Percentiles rank a stretch among this genome's conserved stretches.
Evolutionary conservation across 2,888 invertebrate species (phyloP).

Genomic region (Drosophila siamana): DNA sequence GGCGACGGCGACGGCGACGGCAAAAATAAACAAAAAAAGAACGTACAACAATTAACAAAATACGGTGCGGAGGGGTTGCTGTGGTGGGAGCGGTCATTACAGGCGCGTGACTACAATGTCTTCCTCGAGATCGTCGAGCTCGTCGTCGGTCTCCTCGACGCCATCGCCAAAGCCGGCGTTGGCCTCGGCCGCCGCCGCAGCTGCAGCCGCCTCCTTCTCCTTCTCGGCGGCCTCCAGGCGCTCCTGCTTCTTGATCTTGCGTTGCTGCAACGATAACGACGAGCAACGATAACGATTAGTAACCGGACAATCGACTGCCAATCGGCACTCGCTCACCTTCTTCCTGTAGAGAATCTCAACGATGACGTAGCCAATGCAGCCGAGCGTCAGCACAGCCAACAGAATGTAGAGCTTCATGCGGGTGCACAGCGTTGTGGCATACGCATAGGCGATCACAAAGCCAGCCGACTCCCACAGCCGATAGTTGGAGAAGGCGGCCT

Average conservation of each 20-base stretch:
- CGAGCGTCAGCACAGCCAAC: slow-evolving; percentile 90
- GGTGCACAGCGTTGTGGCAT: slow-evolving; percentile 94
- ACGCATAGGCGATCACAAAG: slow-evolving; percentile 95
- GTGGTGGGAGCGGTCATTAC: slow-evolving; percentile 84
- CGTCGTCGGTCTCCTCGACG: slow-evolving; percentile 93
- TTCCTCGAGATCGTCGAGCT: slow-evolving; percentile 94
- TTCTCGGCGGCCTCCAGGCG: slow-evolving; percentile 87
- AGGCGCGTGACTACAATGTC: slow-evolving; percentile 95
- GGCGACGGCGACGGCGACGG: slow-evolving; percentile 47
- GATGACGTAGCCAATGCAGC: slow-evolving; percentile 91
- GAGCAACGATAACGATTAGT: neutral
- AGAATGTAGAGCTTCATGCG: slow-evolving; percentile 94
- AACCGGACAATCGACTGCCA: neutral
- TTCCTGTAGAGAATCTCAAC: slow-evolving; percentile 93
- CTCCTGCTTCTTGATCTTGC: slow-evolving; percentile 90
- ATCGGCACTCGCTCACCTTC: slow-evolving; percentile 89
- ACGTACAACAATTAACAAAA: slow-evolving; percentile 61
- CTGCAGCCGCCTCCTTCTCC: slow-evolving; percentile 88
- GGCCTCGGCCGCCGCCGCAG: slow-evolving; percentile 82
- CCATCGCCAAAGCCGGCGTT: slow-evolving; percentile 68
- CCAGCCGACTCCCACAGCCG: slow-evolving; percentile 96
- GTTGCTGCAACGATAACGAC: slow-evolving; percentile 85
- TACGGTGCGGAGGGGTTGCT: slow-evolving; percentile 12
- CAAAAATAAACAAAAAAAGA: slow-evolving; percentile 58
- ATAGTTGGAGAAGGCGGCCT: slow-evolving; percentile 96